Evolutionary conservation across 2,888 invertebrate species (phyloP), one percentile per base, ranked within the genome.

Genomic region (Smittia sp.): DNA sequence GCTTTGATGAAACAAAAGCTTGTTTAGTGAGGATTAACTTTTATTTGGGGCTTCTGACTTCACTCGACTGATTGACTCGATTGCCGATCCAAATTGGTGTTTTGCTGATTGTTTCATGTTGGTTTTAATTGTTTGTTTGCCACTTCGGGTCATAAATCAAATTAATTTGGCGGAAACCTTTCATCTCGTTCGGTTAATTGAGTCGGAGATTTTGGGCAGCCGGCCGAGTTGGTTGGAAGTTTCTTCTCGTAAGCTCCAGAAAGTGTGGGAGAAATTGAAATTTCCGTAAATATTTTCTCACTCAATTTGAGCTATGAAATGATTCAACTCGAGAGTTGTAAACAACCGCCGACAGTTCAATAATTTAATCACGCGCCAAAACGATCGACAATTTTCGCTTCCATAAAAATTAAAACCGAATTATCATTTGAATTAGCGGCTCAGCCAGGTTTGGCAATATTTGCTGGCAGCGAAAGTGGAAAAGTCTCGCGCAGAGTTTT

Each of bases 71-170:
- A 66, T 66, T 66, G 39, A 66, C 39, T 66, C 38, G 66, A 32
- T n/a, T n/a, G n/a, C n/a, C n/a, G n/a, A n/a, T n/a, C n/a, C n/a
- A n/a, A 32, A 67, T 39, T 32, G n/a, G 24, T 68, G 18, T 41
- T 41, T 68, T 68, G 68, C 46, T 68, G 39, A 46, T 68, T 68
- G 46, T 68, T 39, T n/a, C 24, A n/a, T 15, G 68, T 68, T 68
- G 25, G n/a, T 32, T 13, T 68, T 68, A 68, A 68, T 68, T 68
- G 41, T 39, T 68, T 68, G 46, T 24, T 68, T 68, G 68, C 24
- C 68, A 46, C 41, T 41, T 68, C 46, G 46, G 20, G n/a, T 68
- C 68, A 25, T 68, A 68, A 68, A 68, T 68, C 68, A 68, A 24
- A 66, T 46, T 46, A 46, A 46, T 46, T 46, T 46, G 46, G 66